phyloP scores from a whole-genome alignment of 2,888 invertebrate species.

The Nymphalis polychloros region DNA sequence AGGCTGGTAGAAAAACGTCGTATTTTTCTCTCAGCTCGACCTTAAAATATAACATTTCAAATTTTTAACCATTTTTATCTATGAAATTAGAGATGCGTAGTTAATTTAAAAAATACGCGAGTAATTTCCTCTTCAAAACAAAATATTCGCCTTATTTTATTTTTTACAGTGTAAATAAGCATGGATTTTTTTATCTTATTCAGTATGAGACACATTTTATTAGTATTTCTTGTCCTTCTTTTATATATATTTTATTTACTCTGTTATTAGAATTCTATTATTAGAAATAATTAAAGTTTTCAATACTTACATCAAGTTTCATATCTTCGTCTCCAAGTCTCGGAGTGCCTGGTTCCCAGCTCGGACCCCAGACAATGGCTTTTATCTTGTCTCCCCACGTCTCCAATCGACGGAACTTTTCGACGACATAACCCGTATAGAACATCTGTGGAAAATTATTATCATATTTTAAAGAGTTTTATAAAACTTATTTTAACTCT shows the following conservation, averaged over 20 bases:
- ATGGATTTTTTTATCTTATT: too few species aligned
- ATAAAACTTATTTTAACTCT: neutral
- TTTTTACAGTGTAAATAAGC: too few species aligned
- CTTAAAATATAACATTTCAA: conserved; percentile 57
- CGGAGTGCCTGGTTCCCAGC: conserved; percentile 91
- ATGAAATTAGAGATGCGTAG: too few species aligned
- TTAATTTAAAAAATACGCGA: too few species aligned
- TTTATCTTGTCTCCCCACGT: conserved; percentile 84
- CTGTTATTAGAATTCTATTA: too few species aligned
- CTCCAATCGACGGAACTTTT: conserved; percentile 82
- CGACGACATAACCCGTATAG: conserved; percentile 86
- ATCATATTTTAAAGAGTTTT: neutral
- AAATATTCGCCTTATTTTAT: too few species aligned
- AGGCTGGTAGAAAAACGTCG: conserved; percentile 83
- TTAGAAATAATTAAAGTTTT: too few species aligned
- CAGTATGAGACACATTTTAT: too few species aligned
- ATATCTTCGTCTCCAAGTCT: conserved; percentile 88
- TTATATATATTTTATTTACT: too few species aligned
- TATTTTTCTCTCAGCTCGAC: conserved; percentile 85
- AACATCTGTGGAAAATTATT: conserved; percentile 81
- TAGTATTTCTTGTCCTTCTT: too few species aligned
- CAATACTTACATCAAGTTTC: conserved; percentile 86
- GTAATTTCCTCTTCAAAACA: too few species aligned
- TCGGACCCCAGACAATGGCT: conserved; percentile 91
- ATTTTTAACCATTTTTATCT: conserved; percentile 11